phyloP scores from a whole-genome alignment of 2,113 vertebrate genomes.

The Hydrochoerus hydrochaeris region DNA sequence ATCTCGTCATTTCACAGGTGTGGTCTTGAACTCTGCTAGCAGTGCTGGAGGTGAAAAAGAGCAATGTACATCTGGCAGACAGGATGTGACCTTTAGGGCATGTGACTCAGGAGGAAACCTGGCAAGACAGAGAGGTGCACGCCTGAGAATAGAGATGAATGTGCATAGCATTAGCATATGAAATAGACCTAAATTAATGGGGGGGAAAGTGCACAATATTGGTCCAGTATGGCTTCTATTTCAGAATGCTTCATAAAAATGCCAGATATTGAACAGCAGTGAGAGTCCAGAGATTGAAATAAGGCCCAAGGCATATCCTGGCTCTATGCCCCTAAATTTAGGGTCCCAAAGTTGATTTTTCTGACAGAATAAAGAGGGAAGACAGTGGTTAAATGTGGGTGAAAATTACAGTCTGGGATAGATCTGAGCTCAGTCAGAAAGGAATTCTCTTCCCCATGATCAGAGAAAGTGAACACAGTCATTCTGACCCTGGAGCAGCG shows the following conservation, averaged over 20 bases:
- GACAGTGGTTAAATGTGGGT: background rate
- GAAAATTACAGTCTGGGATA: background rate
- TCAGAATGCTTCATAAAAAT: background rate
- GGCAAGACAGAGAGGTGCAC: background rate
- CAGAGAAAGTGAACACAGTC: background rate
- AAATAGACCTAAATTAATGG: background rate
- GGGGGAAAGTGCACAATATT: background rate
- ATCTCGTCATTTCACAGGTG: background rate
- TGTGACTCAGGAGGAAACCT: constrained; percentile 44
- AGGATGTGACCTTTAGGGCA: background rate
- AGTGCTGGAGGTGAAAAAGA: background rate
- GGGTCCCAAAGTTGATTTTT: background rate
- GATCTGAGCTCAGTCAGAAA: background rate
- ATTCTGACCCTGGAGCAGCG: background rate
- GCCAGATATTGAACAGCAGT: background rate
- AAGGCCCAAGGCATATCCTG: background rate
- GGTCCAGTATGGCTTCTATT: background rate
- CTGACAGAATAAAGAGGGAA: background rate
- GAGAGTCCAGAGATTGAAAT: background rate
- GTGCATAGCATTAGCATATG: background rate
- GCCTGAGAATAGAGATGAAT: background rate
- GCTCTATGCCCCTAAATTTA: background rate
- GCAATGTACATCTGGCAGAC: background rate
- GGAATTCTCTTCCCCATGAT: background rate
- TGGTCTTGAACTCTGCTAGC: background rate